Conservation (phyloP, 53 echinoderm and acorn worm species). For the Paracentrotus lividus region DNA sequence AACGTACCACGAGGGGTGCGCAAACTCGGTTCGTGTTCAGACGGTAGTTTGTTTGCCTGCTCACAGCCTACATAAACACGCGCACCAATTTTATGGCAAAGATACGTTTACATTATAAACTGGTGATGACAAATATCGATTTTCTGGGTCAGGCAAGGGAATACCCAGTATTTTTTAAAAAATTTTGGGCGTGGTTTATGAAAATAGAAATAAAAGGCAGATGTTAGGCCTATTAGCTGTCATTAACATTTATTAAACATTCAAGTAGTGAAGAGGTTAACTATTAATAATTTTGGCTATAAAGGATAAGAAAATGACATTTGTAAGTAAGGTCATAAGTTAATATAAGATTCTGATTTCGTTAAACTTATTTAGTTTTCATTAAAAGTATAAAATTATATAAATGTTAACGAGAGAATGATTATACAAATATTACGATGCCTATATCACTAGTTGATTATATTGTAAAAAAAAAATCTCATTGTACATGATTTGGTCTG, state of each 20-base stretch:
- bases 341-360: too few species aligned
- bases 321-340: background rate
- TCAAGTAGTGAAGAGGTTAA: too few species aligned
- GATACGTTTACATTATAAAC: slow-evolving; percentile 42
- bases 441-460: too few species aligned
- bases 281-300: background rate
- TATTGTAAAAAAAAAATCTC: too few species aligned
- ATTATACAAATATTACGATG: too few species aligned
- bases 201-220: background rate
- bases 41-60: slow-evolving; percentile 27
- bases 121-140: background rate
- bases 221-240: background rate
- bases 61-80: slow-evolving; percentile 26
- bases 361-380: too few species aligned
- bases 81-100: slow-evolving; percentile 34
- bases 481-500: too few species aligned
- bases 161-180: background rate
- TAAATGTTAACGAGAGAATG: too few species aligned
- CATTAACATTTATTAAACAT: background rate
- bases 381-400: too few species aligned
- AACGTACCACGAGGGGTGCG: slow-evolving; percentile 20
- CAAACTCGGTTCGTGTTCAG: slow-evolving; percentile 45
- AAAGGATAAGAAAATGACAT: background rate
- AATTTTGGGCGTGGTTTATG: background rate
- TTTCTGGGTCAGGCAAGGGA: slow-evolving; percentile 40